phyloP scores from a whole-genome alignment of 64 coral and sea anemone species.

The Actinia equina region DNA sequence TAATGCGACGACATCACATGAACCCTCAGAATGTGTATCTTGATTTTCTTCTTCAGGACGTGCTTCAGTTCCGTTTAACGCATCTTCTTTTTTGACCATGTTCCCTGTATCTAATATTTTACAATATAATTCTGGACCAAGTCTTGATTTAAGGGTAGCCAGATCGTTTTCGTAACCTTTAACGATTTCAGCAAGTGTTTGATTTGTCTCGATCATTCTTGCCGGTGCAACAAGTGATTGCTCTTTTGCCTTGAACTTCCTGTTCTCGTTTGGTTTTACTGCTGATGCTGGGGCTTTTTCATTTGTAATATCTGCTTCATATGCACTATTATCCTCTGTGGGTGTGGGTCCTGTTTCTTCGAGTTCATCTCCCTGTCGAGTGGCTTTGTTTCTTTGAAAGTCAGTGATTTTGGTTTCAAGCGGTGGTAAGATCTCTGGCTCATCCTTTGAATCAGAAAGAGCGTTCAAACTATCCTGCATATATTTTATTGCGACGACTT shows the following conservation, averaged over 20 bases:
- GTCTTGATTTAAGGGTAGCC: background rate
- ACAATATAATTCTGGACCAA: background rate
- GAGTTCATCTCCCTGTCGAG: background rate
- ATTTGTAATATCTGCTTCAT: no score
- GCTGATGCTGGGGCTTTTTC: background rate
- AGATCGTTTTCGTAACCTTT: conserved; percentile 43
- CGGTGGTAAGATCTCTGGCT: no score
- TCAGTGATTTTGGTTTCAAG: no score
- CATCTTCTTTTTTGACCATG: background rate
- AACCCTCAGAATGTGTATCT: no score
- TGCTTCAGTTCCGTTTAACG: background rate
- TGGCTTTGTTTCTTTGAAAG: background rate
- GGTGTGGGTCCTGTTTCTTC: background rate
- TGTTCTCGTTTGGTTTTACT: background rate
- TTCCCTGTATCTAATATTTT: background rate
- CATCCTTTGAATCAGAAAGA: no score
- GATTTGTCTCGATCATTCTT: background rate
- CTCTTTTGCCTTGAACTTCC: background rate
- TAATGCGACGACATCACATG: no score
- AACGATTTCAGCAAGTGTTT: conserved; percentile 41
- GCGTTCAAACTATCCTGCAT: no score
- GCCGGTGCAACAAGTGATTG: background rate
- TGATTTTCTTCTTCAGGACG: no score
- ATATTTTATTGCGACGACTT: no score
- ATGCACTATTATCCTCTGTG: background rate